Evolutionary conservation across 2,113 vertebrate species (phyloP), one percentile per base, ranked within the genome.

Genomic region (Leucoraja erinaceus): DNA sequence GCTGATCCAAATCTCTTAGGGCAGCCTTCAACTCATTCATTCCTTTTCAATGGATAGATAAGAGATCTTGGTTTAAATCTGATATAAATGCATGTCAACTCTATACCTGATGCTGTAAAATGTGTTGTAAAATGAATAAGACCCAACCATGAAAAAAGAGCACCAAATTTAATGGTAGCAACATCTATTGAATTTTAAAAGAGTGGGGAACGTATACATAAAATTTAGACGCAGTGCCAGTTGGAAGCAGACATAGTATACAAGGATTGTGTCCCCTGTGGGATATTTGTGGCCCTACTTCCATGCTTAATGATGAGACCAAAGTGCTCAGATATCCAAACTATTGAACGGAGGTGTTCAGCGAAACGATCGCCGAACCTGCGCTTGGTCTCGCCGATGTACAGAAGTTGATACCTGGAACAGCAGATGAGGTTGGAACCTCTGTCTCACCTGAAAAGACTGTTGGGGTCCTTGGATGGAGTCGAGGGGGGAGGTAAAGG

Each of bases 1-100:
- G 96, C 93, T 96, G 95, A 66, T 97, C 95, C 1, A 95, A 93
- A 74, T 7, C 56, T 1, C 94, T 93, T 0, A 97, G 95, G 7
- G 88, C 90, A 12, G 96, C 95, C 81, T 95, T 96, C 18, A 94
- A 93, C 90, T 96, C 96, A 0, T 96, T 95, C 97, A 98, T 97
- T 8, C 5, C 83, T 88, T 61, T 61, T n/a, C 8, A 88, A 16
- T 11, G 31, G 63, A n/a, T 14, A 84, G 56, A 61, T 61, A 84
- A 81, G n/a, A 84, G 25, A 4, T 61, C 25, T 84, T 25, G 14
- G 22, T 83, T 56, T 59, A 22, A 56, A 59, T 83, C 79, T 12
- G 7, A 81, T 54, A 25, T 38, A 83, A 83, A 59, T 59, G 3
- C 22, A 83, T n/a, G 22, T 10, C 59, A 84, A 59, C 20, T 84